Evolutionary conservation across 2,797 vertebrate species (phyloP), one percentile per base, ranked within the genome.

Genomic region (Prionace glauca): DNA sequence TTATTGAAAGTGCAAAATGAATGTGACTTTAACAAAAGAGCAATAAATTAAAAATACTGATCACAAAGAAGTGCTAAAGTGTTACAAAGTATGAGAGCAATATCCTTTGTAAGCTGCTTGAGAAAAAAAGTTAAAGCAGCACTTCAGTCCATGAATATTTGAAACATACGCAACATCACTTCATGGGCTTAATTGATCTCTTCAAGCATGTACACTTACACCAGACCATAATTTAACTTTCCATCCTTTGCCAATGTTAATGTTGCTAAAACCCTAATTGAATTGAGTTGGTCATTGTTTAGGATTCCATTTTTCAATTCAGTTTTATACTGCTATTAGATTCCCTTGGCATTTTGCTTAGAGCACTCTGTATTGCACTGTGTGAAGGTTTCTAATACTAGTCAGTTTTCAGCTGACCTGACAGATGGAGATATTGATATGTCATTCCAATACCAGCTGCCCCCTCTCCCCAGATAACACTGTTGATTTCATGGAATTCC

Each of bases 371-470:
- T 20, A 41, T 41, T 22, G 65, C 94, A 92, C 96, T 95, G 87
- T 96, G 96, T 96, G 87, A 74, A 95, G 96, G 94, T 20, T 84
- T 45, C 91, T 84, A 96, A 96, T 95, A 95, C 91, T 94, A 95
- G 92, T 45, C 95, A 96, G 95, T 0, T 96, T 96, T 96, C 96
- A 97, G 95, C 79, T 95, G 56, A 94, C 79, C 95, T 45, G 92
- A 94, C 96, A 0, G 0, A 95, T 91, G 94, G 94, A 96, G 36
- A 95, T 92, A 16, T 95, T 9, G 3, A 81, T 95, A 65, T 67
- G 95, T 96, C 79, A 0, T 91, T n/a, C 5, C 26, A 62, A 24
- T 62, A 81, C 96, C 95, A 95, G 93, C 95, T 96, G 96, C 96
- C 96, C 96, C 96, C 95, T 74, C 69, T 95, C 95, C 41, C 67